Conservation (phyloP, 1,140 invertebrate species). For the Cherax quadricarinatus region DNA sequence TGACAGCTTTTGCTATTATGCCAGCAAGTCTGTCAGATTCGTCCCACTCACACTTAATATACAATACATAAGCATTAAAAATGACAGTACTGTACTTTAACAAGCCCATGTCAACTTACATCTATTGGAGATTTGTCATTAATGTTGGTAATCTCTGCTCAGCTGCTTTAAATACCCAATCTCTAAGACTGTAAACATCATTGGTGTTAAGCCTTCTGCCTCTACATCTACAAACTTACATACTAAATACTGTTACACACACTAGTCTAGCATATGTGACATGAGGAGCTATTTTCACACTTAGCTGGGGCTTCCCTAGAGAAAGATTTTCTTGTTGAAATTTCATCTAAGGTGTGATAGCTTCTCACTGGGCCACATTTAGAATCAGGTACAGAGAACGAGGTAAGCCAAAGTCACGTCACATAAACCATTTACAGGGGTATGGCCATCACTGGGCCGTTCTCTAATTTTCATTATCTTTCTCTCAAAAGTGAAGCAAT, state of each 20-base stretch:
- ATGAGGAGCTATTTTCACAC: constrained; percentile 10
- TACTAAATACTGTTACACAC: constrained; percentile 42
- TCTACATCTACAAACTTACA: constrained; percentile 36
- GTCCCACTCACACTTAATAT: background rate
- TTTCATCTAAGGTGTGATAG: constrained; percentile 4
- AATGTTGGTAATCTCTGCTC: constrained; percentile 30
- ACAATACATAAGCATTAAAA: background rate
- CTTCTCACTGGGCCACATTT: constrained; percentile 23
- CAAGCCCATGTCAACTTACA: background rate
- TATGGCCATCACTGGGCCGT: constrained; percentile 1
- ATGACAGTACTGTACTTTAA: background rate
- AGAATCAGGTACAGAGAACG: constrained; percentile 52
- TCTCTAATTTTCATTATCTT: background rate
- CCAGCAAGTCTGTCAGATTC: background rate
- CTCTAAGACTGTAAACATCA: background rate
- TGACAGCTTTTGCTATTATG: background rate
- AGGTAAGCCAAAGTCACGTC: constrained; percentile 51
- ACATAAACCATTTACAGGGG: constrained; percentile 19
- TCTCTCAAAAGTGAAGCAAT: background rate
- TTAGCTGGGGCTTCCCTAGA: background rate
- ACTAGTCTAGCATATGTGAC: constrained; percentile 43
- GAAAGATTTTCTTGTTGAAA: background rate
- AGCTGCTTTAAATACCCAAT: constrained; percentile 30
- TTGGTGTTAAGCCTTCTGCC: constrained; percentile 11
- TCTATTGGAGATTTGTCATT: background rate